Conservation (phyloP, 2,888 invertebrate species). For the Euclidia mi region DNA sequence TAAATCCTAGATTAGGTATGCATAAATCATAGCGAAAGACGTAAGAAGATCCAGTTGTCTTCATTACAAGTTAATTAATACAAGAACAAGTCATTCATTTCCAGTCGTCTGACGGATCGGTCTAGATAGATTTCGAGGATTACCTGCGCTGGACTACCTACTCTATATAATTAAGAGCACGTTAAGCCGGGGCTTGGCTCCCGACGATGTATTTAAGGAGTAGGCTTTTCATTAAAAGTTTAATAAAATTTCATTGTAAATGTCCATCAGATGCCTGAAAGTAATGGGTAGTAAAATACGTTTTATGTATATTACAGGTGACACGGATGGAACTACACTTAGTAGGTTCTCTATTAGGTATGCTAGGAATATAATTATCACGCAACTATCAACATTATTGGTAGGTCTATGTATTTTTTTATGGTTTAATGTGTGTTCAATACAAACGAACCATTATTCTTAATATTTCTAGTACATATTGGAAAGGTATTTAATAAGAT, state of each 20-base stretch:
- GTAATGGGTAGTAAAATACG: background rate
- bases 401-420: no score
- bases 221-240: slow-evolving; percentile 17
- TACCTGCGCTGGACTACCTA: slow-evolving; percentile 25
- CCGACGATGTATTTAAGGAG: slow-evolving; percentile 15
- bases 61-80: slow-evolving; percentile 1
- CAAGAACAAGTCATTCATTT: slow-evolving; percentile 4
- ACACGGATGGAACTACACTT: no score
- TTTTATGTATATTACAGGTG: background rate
- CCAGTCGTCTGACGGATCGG: slow-evolving; percentile 8
- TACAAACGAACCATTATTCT: no score
- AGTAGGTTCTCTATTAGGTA: no score
- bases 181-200: slow-evolving; percentile 21
- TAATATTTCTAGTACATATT: no score
- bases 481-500: no score
- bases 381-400: no score
- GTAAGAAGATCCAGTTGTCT: background rate
- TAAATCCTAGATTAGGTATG: no score
- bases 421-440: no score
- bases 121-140: slow-evolving; percentile 35
- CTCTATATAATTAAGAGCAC: slow-evolving; percentile 31
- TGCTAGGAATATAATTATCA: no score
- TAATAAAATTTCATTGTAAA: slow-evolving; percentile 3
- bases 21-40: no score
- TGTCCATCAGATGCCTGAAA: background rate